Evolutionary conservation across 2,797 vertebrate genomes (phyloP).

Genomic region (Macropus fuliginosus): DNA sequence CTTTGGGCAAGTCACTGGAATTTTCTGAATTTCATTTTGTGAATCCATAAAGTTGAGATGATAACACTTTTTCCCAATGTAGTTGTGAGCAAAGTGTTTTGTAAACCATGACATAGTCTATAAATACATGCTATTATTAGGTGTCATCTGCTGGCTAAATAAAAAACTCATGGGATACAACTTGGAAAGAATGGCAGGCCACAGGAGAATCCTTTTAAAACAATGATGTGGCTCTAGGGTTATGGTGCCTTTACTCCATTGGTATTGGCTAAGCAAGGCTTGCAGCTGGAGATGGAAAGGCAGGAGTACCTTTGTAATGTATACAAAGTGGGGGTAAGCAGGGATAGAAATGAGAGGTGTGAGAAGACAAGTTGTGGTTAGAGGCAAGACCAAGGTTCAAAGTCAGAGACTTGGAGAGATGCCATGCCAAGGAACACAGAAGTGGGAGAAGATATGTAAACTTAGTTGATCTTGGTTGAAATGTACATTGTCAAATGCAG

Average conservation of each 20-base stretch:
- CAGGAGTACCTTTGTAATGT: background rate
- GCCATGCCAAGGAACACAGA: background rate
- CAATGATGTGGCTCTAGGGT: background rate
- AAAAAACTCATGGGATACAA: background rate
- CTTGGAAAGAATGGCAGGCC: background rate
- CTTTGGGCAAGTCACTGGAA: background rate
- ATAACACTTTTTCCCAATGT: background rate
- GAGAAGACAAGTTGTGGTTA: background rate
- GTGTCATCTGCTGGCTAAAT: slow-evolving; percentile 15
- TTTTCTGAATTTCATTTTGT: background rate
- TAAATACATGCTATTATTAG: background rate
- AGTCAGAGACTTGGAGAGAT: background rate
- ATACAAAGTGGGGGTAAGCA: background rate
- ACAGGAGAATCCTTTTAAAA: background rate
- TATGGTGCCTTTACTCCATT: no score
- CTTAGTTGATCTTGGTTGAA: background rate
- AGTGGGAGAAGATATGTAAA: background rate
- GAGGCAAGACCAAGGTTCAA: background rate
- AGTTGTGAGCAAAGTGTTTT: background rate
- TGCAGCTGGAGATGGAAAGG: background rate
- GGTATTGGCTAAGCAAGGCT: no score
- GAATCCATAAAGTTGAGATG: background rate
- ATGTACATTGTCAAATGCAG: background rate
- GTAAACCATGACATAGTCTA: background rate
- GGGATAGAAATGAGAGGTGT: background rate